Evolutionary conservation across 2,888 invertebrate genomes (phyloP), one percentile per base, ranked within the genome.

Genomic region (Torymus aiolomorphi): DNA sequence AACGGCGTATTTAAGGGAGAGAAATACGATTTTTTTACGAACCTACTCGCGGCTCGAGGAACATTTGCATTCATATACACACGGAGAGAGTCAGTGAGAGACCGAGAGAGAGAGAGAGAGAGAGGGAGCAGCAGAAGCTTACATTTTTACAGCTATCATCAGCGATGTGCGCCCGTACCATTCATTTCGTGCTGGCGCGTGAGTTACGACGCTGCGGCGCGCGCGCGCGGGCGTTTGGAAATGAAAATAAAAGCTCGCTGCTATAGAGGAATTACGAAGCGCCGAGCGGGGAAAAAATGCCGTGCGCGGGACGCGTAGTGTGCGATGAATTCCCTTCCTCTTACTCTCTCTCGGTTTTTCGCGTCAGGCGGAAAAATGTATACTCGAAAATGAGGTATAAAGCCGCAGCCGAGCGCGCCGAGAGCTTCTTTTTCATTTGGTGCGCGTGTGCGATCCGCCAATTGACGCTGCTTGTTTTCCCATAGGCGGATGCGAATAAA

Each of bases 111-210:
- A 31, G 31, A 31, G 8, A 31, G 8, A 8, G 5, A 31, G 3
- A 31, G 31, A 31, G 31, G 4, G 8, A 8, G 4, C 31, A 31
- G 20, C 18, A 31, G 31, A 12, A 71, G 66, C 54, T 67, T 69
- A 65, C 52, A 69, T 20, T 80, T 76, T 80, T 76, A 72, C 74
- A 66, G 65, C 72, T 56, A 66, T 76, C 76, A 80, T 80, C 76
- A 57, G 42, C 59, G 56, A 65, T 76, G 52, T 51, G 59, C 66
- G 12, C 49, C 49, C 51, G 18, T 70, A 51, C 61, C 73, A 78
- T 79, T 79, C 70, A 79, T 79, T 78, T 75, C 20, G 69, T 42
- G 42, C 57, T 51, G 59, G 59, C n/a, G 59, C 59, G 14, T 80
- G 80, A 80, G 72, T 72, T 76, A 76, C 75, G 72, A 14, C 24